Base-by-base conservation (phyloP, 2,888 invertebrate genomes). In the Folsomia candida region DNA sequence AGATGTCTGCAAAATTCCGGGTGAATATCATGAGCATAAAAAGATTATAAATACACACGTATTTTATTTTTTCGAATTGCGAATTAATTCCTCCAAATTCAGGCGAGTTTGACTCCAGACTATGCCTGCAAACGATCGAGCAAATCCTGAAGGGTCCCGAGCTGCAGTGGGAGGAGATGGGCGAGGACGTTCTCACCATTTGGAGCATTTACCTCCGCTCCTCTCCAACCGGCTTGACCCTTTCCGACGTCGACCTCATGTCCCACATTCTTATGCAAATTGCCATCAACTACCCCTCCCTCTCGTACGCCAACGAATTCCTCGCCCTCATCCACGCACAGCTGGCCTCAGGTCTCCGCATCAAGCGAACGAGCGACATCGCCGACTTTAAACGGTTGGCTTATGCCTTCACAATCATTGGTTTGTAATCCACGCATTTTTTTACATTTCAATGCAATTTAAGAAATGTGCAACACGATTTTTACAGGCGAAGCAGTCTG, bases 201-300 rank as follows among this genome's bases (percentile, higher is more conserved):
- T 78, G 78, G 78, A 28, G 63, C 1, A 57, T 68, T 1, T 78
- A 76, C 59, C 61, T 72, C 51, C 69, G 51, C n/a, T 64, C 66
- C 24, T 68, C 73, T n/a, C 66, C 74, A 4, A 54, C 73, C n/a
- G 76, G 74, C 1, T 71, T 78, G 11, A 54, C 63, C 20, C 62
- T 72, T 20, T 68, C 64, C 9, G 75, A 76, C 67, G 22, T 71
- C 11, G 73, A 72, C 62, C 27, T 63, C 47, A 60, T 74, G 26
- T 74, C 69, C 14, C 73, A 75, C 54, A 72, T 76, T 14, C 58
- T 75, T 25, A 51, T 70, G 2, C 37, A 57, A 3, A 27, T 78
- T 26, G 51, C 68, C 20, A 58, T 68, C 24, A 68, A 64, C 9
- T 70, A 58, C 24, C 6, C 29, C 0, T 26, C 60, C 1, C n/a